Evolutionary conservation across 2,797 vertebrate genomes (phyloP).

Genomic region (Lepilemur ruficaudatus): DNA sequence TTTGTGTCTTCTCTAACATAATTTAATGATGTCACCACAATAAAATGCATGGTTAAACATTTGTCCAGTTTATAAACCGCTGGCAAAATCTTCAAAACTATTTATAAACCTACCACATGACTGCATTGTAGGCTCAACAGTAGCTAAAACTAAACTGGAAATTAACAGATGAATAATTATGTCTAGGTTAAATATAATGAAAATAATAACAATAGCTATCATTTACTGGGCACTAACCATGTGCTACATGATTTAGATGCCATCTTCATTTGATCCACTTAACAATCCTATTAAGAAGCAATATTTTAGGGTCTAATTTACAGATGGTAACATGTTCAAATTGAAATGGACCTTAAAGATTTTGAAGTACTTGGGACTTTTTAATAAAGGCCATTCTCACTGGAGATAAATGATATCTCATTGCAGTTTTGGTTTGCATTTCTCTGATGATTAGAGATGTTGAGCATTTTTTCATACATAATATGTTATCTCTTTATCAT

Average conservation of each 20-base stretch:
- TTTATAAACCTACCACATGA: not conserved
- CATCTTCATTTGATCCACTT: not conserved
- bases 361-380: not conserved
- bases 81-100: not conserved
- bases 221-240: not conserved
- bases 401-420: no score
- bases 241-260: not conserved
- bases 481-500: no score
- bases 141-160: slow-evolving; percentile 27
- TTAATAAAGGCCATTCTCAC: no score
- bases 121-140: not conserved
- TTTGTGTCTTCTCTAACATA: slow-evolving; percentile 35
- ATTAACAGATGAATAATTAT: slow-evolving; percentile 4
- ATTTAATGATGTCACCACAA: not conserved
- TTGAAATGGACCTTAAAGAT: not conserved
- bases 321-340: not conserved
- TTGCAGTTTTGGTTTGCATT: no score
- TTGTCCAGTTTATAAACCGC: not conserved
- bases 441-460: no score
- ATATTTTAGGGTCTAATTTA: not conserved
- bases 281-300: not conserved
- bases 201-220: not conserved
- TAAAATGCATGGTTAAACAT: not conserved
- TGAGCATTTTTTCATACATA: no score
- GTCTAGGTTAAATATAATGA: not conserved